phyloP scores from a whole-genome alignment of 2,797 vertebrate species.

The Lophura swinhoii region DNA sequence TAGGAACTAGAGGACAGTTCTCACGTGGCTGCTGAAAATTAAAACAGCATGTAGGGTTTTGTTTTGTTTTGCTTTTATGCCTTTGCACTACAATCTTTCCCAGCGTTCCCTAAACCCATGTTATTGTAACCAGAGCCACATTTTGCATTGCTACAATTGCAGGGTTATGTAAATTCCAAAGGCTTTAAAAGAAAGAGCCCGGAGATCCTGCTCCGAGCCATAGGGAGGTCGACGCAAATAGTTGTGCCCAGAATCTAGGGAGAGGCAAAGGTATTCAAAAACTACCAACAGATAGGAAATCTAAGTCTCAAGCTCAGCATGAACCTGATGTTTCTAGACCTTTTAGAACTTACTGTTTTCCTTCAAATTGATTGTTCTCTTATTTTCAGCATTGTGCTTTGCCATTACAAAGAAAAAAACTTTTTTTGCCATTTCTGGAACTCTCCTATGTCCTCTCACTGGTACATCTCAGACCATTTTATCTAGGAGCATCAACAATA shows the following conservation, averaged over 20 bases:
- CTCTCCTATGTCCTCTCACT: background rate
- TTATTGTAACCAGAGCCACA: slow-evolving; percentile 78
- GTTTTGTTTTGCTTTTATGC: slow-evolving; percentile 77
- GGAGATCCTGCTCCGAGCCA: slow-evolving; percentile 22
- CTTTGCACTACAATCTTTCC: slow-evolving; percentile 63
- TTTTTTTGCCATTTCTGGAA: background rate
- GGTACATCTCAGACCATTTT: background rate
- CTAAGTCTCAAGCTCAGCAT: background rate
- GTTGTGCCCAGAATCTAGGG: slow-evolving; percentile 26
- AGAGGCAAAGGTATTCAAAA: slow-evolving; percentile 42
- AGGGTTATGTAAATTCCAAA: slow-evolving; percentile 79
- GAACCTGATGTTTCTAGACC: background rate
- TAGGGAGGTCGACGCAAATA: slow-evolving; percentile 38
- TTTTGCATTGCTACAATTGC: slow-evolving; percentile 66
- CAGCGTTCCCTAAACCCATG: slow-evolving; percentile 68
- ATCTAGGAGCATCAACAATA: background rate
- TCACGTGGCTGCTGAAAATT: slow-evolving; percentile 81
- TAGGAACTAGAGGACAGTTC: slow-evolving; percentile 72
- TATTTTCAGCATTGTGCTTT: background rate
- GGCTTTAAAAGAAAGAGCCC: slow-evolving; percentile 66
- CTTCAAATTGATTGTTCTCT: background rate
- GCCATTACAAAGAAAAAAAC: background rate
- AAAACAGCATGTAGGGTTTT: slow-evolving; percentile 79
- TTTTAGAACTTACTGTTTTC: background rate
- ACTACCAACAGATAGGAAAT: slow-evolving; percentile 28